Evolutionary conservation across 2,888 invertebrate genomes (phyloP), one percentile per base, ranked within the genome.

Genomic region (Andrena bicolor): DNA sequence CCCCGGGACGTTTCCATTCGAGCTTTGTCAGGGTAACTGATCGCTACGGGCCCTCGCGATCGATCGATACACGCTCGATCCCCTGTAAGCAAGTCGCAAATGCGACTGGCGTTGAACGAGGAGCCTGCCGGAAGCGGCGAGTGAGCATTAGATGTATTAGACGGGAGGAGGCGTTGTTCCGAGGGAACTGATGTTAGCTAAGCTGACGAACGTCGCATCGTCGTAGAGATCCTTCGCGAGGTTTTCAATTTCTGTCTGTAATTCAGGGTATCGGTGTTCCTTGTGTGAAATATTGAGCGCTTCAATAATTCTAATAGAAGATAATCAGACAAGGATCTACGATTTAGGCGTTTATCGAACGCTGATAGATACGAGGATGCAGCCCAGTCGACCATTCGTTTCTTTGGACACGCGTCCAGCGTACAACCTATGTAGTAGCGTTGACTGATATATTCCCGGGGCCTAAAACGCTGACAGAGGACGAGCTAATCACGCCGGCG

Each of bases 61-160:
- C 90, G 90, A 90, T 91, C 90, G 91, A 87, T 90, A 91, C 91
- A 89, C 87, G 82, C 79, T 80, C 82, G 86, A 84, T 86, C 70
- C 84, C 76, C 88, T 82, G 88, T 88, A 87, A 80, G 82, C 87
- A 87, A 89, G 83, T 90, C 88, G 89, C 90, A 88, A 90, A 90
- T 88, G 86, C 86, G 83, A 85, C 76, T 84, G 76, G 81, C 80
- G 80, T 76, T 68, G 83, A 79, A 73, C 76, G 76, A 82, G 82
- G 68, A 80, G 83, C 75, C 81, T 88, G 88, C 89, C 88, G 88
- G 88, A 88, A 88, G 77, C 72, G 72, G 49, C 71, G 66, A 73
- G 82, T 68, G 84, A 82, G 83, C 82, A 86, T 84, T 88, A 85
- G 89, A 84, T 85, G 78, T 76, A 87, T 88, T 85, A 84, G 85